Percentiles rank a stretch among this genome's conserved stretches.
Evolutionary conservation across 2,797 vertebrate species (phyloP).

Genomic region (Hirundo rustica): DNA sequence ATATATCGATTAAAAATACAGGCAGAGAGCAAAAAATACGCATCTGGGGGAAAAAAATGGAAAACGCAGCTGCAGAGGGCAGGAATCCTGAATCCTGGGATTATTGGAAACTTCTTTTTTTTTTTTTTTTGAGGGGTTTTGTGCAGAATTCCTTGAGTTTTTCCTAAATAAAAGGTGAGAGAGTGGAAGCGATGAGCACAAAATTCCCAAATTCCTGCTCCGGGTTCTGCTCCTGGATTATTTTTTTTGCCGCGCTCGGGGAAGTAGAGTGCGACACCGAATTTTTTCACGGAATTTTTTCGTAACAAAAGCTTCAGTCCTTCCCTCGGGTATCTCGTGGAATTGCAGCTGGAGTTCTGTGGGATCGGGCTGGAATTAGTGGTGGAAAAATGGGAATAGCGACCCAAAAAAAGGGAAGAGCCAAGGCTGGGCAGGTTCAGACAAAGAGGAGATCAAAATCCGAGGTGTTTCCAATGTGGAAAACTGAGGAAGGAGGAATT

Average conservation of each 20-base stretch:
- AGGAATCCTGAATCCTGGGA: background rate
- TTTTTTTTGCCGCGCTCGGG: background rate
- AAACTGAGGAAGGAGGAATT: background rate
- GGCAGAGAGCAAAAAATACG: background rate
- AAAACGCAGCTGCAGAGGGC: background rate
- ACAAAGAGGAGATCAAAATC: background rate
- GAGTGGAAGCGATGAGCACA: background rate
- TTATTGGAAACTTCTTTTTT: background rate
- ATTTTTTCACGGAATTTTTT: background rate
- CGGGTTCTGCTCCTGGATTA: background rate
- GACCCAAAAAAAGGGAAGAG: background rate
- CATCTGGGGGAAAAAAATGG: background rate
- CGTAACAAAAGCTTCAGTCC: background rate
- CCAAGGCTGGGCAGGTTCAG: background rate
- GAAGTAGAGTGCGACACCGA: accelerated
- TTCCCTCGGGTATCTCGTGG: accelerated
- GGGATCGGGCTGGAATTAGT: background rate
- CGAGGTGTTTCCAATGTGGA: background rate
- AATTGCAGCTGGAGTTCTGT: background rate
- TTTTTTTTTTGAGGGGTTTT: background rate
- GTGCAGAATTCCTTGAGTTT: background rate
- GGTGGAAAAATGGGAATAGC: background rate
- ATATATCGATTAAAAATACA: background rate
- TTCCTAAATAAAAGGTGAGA: background rate
- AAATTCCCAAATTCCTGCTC: background rate